phyloP scores from a whole-genome alignment of 2,113 vertebrate species.

The Silurus glanis region DNA sequence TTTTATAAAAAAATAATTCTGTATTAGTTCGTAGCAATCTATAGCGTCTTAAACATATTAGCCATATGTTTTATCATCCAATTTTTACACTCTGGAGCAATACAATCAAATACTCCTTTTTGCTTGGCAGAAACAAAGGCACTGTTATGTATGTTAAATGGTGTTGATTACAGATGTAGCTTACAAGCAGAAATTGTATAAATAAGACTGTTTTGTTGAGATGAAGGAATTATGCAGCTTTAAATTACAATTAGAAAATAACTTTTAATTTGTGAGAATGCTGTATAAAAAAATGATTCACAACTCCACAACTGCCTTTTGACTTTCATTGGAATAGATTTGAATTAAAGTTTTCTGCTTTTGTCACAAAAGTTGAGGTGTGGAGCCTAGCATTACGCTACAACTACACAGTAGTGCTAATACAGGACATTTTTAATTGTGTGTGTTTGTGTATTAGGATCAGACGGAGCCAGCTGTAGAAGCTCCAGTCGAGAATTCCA shows the following conservation, averaged over 20 bases:
- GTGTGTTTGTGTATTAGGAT: constrained; percentile 41
- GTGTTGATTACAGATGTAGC: background rate
- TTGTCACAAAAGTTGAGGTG: background rate
- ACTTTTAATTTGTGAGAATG: no score
- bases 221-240: background rate
- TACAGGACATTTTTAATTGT: background rate
- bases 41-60: background rate
- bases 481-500: constrained; percentile 63
- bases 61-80: background rate
- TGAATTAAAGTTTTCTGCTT: background rate
- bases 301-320: background rate
- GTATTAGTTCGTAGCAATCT: background rate
- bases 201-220: background rate
- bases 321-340: background rate
- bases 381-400: background rate
- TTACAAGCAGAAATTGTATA: background rate
- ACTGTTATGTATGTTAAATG: background rate
- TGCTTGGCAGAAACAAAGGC: background rate
- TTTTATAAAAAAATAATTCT: no score
- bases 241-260: background rate
- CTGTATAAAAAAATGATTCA: background rate
- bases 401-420: background rate
- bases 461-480: constrained; percentile 19
- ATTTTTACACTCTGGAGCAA: background rate
- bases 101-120: background rate